Conservation (phyloP, 2,797 vertebrate genomes). For the Prionace glauca region DNA sequence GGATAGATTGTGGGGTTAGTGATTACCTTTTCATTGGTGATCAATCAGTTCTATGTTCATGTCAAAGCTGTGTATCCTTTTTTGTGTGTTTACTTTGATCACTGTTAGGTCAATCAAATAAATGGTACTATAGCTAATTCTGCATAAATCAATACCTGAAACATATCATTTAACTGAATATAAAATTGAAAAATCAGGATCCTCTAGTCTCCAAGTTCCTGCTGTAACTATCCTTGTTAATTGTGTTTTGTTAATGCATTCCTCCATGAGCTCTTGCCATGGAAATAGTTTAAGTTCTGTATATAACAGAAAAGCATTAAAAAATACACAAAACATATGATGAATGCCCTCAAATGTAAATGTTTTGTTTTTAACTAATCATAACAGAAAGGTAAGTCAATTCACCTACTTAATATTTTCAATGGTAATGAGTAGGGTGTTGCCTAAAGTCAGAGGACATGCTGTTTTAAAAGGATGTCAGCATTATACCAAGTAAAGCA, state of each 20-base stretch:
- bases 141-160: background rate
- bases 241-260: background rate
- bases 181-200: background rate
- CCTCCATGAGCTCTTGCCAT: too few relatives aligned
- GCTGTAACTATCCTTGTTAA: constrained; percentile 8
- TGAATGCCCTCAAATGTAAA: background rate
- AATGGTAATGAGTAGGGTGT: background rate
- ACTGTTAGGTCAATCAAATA: background rate
- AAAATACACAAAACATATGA: background rate
- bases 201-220: background rate
- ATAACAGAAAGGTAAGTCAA: background rate
- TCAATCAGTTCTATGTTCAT: constrained; percentile 21
- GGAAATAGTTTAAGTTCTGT: background rate
- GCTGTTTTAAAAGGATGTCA: background rate
- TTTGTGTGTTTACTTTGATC: constrained; percentile 7
- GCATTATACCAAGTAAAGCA: background rate
- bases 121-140: background rate
- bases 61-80: constrained; percentile 4
- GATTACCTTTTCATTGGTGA: constrained; percentile 19
- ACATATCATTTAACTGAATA: background rate
- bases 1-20: background rate
- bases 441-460: background rate
- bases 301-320: background rate
- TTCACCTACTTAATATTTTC: background rate
- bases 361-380: background rate